Conservation (phyloP, 2,113 vertebrate species). For the Agelaius tricolor region DNA sequence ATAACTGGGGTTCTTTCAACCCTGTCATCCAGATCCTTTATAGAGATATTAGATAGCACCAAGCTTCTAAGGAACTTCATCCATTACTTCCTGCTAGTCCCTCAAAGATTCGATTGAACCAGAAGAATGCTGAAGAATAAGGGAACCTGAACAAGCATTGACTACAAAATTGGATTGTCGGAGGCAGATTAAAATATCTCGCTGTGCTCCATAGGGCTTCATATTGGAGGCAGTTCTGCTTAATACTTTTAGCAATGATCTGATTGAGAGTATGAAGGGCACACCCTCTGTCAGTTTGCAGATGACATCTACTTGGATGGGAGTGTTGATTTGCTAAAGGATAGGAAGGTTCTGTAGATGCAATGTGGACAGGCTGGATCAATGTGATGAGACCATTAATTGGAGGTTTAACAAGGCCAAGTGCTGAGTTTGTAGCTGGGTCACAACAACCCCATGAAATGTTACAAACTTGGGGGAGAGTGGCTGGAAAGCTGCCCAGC, state of each 20-base stretch:
- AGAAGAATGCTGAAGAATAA: not conserved
- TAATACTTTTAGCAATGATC: not conserved
- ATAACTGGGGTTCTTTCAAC: not conserved
- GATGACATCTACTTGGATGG: not conserved
- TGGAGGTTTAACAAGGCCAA: not conserved
- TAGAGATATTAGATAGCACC: not conserved
- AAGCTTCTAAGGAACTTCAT: not conserved
- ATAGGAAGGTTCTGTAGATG: not conserved
- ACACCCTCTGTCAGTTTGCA: not conserved
- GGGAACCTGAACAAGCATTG: not conserved
- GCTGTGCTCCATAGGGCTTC: fast-evolving
- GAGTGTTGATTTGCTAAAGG: not conserved
- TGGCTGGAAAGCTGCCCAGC: not conserved
- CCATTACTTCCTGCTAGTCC: not conserved
- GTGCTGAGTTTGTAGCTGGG: not conserved
- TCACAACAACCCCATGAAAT: not conserved
- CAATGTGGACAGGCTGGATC: not conserved
- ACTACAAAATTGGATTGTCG: not conserved
- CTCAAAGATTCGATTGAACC: not conserved
- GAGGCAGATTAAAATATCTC: not conserved
- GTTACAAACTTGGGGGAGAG: not conserved
- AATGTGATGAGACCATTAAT: not conserved
- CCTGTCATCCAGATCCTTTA: not conserved
- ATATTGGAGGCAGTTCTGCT: fast-evolving
- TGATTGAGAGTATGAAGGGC: not conserved